phyloP scores from a whole-genome alignment of 2,113 vertebrate species.

The Mormyrus lacerda region DNA sequence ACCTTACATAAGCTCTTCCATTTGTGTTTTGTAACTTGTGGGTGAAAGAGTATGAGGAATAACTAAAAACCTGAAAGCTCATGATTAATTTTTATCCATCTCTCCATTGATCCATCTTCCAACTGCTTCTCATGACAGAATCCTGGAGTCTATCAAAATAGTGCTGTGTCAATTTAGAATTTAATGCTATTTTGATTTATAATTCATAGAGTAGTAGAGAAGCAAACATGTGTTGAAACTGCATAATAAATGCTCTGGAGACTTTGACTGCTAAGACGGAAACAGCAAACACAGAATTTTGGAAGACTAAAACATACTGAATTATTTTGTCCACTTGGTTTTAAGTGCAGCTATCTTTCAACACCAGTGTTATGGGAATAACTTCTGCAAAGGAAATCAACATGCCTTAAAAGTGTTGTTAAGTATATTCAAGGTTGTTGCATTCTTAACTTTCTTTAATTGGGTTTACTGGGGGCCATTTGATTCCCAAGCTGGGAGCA shows the following conservation, averaged over 20 bases:
- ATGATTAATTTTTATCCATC: background rate
- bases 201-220: background rate
- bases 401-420: background rate
- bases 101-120: background rate
- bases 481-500: background rate
- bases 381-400: background rate
- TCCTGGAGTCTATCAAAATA: background rate
- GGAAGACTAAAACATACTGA: background rate
- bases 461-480: background rate
- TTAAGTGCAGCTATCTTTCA: constrained; percentile 5
- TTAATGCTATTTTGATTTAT: background rate
- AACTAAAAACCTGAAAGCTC: background rate
- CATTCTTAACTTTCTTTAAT: background rate
- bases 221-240: background rate
- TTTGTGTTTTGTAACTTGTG: constrained; percentile 9
- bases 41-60: background rate
- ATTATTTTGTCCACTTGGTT: background rate
- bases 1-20: background rate
- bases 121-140: background rate
- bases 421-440: background rate
- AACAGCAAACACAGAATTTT: background rate
- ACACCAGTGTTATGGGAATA: background rate
- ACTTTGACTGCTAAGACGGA: background rate
- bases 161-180: background rate
- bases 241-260: background rate